Percentiles rank a stretch among this genome's conserved stretches.
Evolutionary conservation across 2,888 invertebrate species (phyloP).

Genomic region (Macrosiphum euphorbiae): DNA sequence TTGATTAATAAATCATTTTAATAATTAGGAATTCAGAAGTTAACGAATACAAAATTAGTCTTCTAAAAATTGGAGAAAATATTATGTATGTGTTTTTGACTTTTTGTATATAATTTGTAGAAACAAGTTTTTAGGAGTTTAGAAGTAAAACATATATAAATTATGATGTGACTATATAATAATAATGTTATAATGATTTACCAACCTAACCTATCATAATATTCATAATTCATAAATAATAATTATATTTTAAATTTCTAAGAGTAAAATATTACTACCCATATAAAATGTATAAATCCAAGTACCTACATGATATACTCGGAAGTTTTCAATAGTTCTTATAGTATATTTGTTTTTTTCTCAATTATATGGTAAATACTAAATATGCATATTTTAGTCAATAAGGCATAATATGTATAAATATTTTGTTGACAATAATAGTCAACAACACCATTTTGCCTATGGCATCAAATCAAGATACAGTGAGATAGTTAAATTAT

Average conservation of each 20-base stretch:
- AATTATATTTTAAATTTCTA: no score
- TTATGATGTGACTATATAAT: neutral
- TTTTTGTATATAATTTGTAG: neutral
- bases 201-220: no score
- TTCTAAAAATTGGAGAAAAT: neutral
- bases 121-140: neutral
- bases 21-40: neutral
- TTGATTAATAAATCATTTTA: neutral
- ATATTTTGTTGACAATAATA: conserved; percentile 28
- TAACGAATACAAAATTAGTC: neutral
- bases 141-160: neutral
- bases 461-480: neutral
- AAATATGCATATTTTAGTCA: neutral
- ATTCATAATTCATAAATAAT: no score
- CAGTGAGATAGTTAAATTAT: neutral
- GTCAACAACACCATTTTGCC: conserved; percentile 44
- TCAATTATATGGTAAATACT: neutral
- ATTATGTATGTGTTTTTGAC: neutral
- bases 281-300: neutral
- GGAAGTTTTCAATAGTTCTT: neutral
- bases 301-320: neutral
- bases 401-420: neutral
- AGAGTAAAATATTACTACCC: no score
- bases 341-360: neutral
- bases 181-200: no score